These are phyloP conservation scores for Theocolax elegans DNA, from an alignment of 1,140 invertebrate species.

Conservation along the genomic window DNA sequence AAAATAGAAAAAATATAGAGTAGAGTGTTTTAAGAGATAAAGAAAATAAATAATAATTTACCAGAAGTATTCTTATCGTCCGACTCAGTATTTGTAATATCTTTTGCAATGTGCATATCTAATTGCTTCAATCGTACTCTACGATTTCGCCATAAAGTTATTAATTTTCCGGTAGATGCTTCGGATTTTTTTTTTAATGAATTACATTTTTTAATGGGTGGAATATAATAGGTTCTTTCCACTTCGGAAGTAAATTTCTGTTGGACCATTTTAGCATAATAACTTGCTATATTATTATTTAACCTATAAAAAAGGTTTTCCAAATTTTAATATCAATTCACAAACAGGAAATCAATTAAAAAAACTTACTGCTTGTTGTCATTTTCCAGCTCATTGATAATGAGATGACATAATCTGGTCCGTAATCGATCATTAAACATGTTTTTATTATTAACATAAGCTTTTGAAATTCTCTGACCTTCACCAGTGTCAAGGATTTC, in stretches of 20 bases:
- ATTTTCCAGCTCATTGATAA: neutral
- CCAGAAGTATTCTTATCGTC: neutral
- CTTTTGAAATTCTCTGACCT: neutral
- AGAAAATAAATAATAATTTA: neutral
- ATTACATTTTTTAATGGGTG: slow-evolving; percentile 24
- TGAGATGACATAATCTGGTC: neutral
- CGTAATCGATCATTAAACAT: neutral
- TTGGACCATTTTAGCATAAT: slow-evolving; percentile 16
- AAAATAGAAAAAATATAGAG: neutral
- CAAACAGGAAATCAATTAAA: neutral
- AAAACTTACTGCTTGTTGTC: neutral
- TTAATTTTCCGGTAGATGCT: slow-evolving; percentile 21
- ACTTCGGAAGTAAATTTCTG: slow-evolving; percentile 16
- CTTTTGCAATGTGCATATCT: neutral
- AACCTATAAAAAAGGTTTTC: neutral
- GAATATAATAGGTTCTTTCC: slow-evolving; percentile 20
- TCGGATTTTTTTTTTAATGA: slow-evolving; percentile 21
- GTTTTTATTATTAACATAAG: neutral
- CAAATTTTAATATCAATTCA: neutral
- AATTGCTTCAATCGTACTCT: too few relatives aligned
- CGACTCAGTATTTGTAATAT: neutral
- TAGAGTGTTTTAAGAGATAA: too few relatives aligned
- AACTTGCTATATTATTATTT: neutral
- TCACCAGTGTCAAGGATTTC: too few relatives aligned
- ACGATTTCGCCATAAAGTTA: slow-evolving; percentile 10